A percentile compares a stretch with the other conserved stretches of the same genome.
phyloP scores from a whole-genome alignment of 2,888 invertebrate genomes.

The Dusona sp. region DNA sequence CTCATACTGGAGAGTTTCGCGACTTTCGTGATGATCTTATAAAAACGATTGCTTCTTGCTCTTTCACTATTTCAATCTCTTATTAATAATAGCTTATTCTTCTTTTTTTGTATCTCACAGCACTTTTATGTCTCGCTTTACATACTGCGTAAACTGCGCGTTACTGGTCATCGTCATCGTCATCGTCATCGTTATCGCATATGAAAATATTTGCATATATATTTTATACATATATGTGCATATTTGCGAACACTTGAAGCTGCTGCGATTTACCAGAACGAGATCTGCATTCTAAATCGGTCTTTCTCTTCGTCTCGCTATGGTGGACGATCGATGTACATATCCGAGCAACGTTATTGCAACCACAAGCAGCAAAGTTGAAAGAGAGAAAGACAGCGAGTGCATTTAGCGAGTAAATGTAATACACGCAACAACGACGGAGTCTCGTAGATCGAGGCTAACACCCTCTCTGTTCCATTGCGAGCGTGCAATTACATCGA shows the following conservation, averaged over 20 bases:
- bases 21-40: conserved; percentile 55
- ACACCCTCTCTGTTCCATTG: conserved; percentile 56
- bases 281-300: conserved; percentile 70
- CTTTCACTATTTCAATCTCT: conserved; percentile 19
- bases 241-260: conserved; percentile 25
- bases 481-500: conserved; percentile 66
- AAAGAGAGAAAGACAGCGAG: conserved; percentile 36
- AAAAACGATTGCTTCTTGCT: conserved; percentile 37
- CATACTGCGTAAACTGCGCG: conserved; percentile 61
- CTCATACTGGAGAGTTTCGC: conserved; percentile 29
- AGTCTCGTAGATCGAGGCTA: conserved; percentile 62
- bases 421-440: conserved; percentile 40
- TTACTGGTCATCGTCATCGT: conserved; percentile 55
- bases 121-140: conserved; percentile 24
- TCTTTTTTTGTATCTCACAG: conserved; percentile 5
- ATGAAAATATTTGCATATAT: not conserved
- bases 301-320: conserved; percentile 47
- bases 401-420: conserved; percentile 42
- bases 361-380: conserved; percentile 28
- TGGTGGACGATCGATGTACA: conserved; percentile 53
- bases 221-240: no score
- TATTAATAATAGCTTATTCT: conserved; percentile 3
- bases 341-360: conserved; percentile 41
- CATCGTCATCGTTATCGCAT: conserved; percentile 53
- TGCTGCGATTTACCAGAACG: conserved; percentile 62